These are phyloP conservation scores for Megaceryle torquata DNA, from an alignment of 2,113 vertebrate genomes.

Conservation along the genomic window DNA sequence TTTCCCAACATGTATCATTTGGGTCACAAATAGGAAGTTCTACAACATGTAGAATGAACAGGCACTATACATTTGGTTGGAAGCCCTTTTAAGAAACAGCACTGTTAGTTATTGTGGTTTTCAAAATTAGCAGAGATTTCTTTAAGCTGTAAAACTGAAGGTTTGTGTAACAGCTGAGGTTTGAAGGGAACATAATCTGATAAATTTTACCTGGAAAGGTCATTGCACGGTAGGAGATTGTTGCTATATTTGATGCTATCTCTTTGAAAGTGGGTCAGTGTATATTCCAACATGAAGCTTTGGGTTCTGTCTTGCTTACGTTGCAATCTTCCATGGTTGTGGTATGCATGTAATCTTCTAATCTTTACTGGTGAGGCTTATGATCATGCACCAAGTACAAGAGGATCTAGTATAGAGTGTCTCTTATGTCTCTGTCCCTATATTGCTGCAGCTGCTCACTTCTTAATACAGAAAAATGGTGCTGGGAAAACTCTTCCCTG, in stretches of 20 bases:
- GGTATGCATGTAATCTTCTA: not conserved
- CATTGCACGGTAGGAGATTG: not conserved
- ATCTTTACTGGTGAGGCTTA: not conserved
- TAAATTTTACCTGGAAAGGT: not conserved
- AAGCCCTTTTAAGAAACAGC: not conserved
- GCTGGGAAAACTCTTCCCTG: not conserved
- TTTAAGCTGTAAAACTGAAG: not conserved
- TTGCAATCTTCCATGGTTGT: not conserved
- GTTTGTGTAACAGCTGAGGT: not conserved
- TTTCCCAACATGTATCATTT: fast-evolving
- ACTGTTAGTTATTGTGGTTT: not conserved
- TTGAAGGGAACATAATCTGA: not conserved
- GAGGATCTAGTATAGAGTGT: not conserved
- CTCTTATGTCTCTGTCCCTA: not conserved
- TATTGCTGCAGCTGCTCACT: not conserved
- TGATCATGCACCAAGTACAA: not conserved
- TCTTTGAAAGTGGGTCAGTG: not conserved
- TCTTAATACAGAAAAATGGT: not conserved
- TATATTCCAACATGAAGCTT: not conserved
- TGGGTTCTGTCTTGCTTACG: not conserved
- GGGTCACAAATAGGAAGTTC: not conserved
- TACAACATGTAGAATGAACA: not conserved
- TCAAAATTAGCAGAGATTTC: not conserved
- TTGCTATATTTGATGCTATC: not conserved
- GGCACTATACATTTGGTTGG: not conserved